Evolutionary conservation across 2,113 vertebrate species (phyloP), one percentile per base, ranked within the genome.

Genomic region (Gadus chalcogrammus): DNA sequence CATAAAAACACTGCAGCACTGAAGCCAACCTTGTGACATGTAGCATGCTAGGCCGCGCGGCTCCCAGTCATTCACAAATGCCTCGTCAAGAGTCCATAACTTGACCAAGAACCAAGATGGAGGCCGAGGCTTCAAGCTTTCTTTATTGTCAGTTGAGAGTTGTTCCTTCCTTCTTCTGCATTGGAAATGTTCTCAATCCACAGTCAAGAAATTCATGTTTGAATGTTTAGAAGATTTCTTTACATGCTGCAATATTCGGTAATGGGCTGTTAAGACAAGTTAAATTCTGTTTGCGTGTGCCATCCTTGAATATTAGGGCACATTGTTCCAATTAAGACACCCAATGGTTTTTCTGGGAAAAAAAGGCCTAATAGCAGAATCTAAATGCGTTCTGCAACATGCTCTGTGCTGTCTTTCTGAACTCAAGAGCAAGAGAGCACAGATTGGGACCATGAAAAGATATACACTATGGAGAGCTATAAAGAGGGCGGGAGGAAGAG

Each of bases 21-120:
- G 73, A n/a, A 74, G 73, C 78, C 71, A 78, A 82, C 82, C 88
- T 86, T 85, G 84, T 88, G 87, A 87, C 79, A 86, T 79, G 78
- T 82, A 82, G 82, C 81, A 79, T 80, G 84, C 73, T 79, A 82
- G 55, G 72, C 76, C 18, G 78, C 77, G 72, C 82, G 71, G 82
- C 81, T 86, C 68, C 70, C 76, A 56, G 70, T 79, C 70, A 8
- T 69, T 79, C 78, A 70, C 68, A 77, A 72, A 74, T 48, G 74
- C 59, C 28, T 31, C 11, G n/a, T 13, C 63, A n/a, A n/a, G 28
- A 31, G 27, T 18, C 62, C 27, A n/a, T 1, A 31, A n/a, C 62
- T 35, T 27, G 60, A 70, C 11, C 60, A 20, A 13, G 13, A 13
- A 20, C n/a, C 42, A 48, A 48, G 42, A 48, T 48, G 42, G 42